Conservation (phyloP, 2,888 invertebrate species). For the Caenorhabditis plicata region DNA sequence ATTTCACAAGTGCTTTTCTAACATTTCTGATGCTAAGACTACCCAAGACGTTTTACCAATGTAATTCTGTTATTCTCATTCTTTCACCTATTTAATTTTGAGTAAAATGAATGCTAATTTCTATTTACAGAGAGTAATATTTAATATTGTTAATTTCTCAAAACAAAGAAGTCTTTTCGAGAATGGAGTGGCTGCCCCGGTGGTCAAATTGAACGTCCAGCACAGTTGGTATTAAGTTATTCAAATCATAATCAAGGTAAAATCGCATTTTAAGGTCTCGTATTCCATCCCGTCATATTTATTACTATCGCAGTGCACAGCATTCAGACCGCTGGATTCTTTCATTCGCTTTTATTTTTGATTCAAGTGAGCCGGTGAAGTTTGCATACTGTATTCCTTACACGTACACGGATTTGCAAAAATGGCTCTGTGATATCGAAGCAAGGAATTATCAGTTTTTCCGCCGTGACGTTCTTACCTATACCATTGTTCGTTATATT, state of each 20-base stretch:
- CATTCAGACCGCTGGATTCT: constrained; percentile 89
- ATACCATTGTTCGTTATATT: constrained; percentile 68
- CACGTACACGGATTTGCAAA: constrained; percentile 86
- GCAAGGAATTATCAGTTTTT: constrained; percentile 72
- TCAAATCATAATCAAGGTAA: background rate
- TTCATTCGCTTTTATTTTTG: constrained; percentile 90
- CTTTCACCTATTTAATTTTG: no score
- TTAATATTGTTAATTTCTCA: constrained; percentile 94
- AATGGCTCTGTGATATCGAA: constrained; percentile 79
- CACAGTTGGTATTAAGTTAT: constrained; percentile 80
- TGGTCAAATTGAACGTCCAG: constrained; percentile 79
- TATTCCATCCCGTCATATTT: constrained; percentile 81
- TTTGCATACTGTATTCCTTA: constrained; percentile 92
- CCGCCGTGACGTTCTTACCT: constrained; percentile 76
- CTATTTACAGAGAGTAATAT: constrained; percentile 86
- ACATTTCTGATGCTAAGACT: no score
- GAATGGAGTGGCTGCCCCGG: constrained; percentile 82
- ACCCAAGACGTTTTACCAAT: no score
- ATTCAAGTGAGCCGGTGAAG: constrained; percentile 86
- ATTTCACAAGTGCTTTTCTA: no score
- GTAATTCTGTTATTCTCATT: no score
- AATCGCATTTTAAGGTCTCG: constrained; percentile 73
- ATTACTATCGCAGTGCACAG: constrained; percentile 84
- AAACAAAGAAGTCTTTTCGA: constrained; percentile 86
- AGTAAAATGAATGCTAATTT: no score